Percentiles rank a stretch among this genome's conserved stretches.
Evolutionary conservation across 2,797 vertebrate genomes (phyloP).

Genomic region (Eulemur mongoz): DNA sequence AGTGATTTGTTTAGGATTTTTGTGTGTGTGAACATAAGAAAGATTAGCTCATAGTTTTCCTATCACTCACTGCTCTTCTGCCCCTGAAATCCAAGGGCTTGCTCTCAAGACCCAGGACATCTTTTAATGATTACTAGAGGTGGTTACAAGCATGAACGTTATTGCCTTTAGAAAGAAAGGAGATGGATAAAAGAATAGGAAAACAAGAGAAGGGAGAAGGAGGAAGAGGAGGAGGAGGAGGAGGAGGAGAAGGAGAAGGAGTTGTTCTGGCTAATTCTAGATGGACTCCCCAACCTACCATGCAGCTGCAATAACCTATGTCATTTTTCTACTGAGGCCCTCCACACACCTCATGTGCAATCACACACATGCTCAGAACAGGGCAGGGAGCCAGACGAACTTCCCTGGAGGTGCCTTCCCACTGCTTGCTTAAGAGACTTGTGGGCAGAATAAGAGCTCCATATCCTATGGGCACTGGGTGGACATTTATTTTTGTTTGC

Average conservation of each 20-base stretch:
- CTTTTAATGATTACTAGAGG: background rate
- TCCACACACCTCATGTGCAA: background rate
- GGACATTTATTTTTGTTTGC: background rate
- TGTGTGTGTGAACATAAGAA: background rate
- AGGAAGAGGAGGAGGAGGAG: too few relatives aligned
- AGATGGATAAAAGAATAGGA: background rate
- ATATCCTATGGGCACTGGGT: background rate
- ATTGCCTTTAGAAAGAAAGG: background rate
- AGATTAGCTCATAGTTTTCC: background rate
- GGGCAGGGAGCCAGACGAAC: too few relatives aligned
- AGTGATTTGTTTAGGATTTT: background rate
- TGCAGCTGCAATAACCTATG: background rate
- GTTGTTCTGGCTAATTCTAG: background rate
- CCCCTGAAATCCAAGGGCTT: background rate
- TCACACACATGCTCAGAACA: background rate
- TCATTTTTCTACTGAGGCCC: background rate
- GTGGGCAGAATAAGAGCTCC: background rate
- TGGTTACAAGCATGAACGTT: background rate
- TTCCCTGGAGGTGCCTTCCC: background rate
- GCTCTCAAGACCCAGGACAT: background rate
- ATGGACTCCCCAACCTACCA: background rate
- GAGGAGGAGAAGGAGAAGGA: background rate
- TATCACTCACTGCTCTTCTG: background rate
- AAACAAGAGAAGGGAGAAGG: background rate
- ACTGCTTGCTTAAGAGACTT: background rate